Percentiles rank a stretch among this genome's conserved stretches.
These are phyloP conservation scores for Peromyscus polionotus DNA, from an alignment of 2,113 vertebrate species.

Conservation along the genomic window DNA sequence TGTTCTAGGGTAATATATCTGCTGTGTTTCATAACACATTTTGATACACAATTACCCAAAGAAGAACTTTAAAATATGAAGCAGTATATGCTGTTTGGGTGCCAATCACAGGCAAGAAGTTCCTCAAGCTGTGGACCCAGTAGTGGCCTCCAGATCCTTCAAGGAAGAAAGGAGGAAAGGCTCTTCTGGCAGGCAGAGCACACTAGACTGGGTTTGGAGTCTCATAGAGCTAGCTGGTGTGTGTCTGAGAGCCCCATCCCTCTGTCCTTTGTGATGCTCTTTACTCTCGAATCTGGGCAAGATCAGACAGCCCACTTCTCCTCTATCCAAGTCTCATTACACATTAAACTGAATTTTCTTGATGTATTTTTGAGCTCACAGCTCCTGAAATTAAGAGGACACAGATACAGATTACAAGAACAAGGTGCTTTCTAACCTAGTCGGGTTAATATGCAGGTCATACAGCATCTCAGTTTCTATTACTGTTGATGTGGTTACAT, in stretches of 20 bases:
- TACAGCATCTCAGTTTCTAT: neutral
- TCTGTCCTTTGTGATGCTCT: neutral
- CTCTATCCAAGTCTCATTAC: neutral
- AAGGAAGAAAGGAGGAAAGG: neutral
- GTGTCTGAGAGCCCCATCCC: neutral
- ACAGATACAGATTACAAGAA: neutral
- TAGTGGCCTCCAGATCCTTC: neutral
- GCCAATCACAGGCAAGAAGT: neutral
- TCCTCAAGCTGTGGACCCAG: neutral
- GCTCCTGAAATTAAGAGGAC: neutral
- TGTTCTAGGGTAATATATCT: accelerated
- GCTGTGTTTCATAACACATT: neutral
- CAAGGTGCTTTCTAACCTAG: neutral
- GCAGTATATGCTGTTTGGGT: too few species aligned
- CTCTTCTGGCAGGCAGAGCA: accelerated
- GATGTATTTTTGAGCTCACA: neutral
- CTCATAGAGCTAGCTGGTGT: neutral
- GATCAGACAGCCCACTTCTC: neutral
- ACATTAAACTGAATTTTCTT: neutral
- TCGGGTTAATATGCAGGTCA: neutral
- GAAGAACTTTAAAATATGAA: neutral
- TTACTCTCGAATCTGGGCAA: neutral
- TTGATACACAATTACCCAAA: neutral
- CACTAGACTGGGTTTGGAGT: neutral
- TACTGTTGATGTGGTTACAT: too few species aligned